Percentiles rank a stretch among this genome's conserved stretches.
Conservation (phyloP, 2,888 invertebrate genomes). For the Onthophagus sagittarius region DNA sequence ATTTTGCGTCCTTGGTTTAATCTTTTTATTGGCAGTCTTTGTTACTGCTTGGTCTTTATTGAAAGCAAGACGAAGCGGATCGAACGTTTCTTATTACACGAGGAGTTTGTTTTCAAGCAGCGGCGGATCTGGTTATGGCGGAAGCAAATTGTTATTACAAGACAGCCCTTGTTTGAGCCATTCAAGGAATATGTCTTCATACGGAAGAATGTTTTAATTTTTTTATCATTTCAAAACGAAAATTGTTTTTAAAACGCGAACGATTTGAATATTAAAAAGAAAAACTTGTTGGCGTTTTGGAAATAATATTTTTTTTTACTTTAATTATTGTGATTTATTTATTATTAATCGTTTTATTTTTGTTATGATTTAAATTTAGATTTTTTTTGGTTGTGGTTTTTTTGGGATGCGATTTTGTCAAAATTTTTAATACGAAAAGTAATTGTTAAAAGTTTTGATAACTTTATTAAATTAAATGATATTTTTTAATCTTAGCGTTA, state of each 20-base stretch:
- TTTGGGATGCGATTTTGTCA: not conserved
- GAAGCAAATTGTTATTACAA: conserved; percentile 58
- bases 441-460: not conserved
- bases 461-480: not conserved
- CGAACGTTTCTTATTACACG: conserved; percentile 57
- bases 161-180: conserved; percentile 58
- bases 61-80: conserved; percentile 55
- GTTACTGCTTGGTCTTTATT: conserved; percentile 66
- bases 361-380: not conserved
- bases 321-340: not conserved
- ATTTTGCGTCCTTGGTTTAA: conserved; percentile 67
- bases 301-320: not conserved
- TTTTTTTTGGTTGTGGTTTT: not conserved
- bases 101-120: conserved; percentile 61
- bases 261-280: conserved; percentile 6
- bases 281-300: not conserved
- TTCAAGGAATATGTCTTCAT: conserved; percentile 24
- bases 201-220: conserved; percentile 30
- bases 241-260: conserved; percentile 17
- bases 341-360: not conserved
- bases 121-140: conserved; percentile 58
- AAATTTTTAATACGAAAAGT: not conserved
- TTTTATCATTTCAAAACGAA: not conserved
- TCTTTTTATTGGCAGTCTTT: conserved; percentile 68
- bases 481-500: not conserved